A percentile compares a stretch with the other conserved stretches of the same genome.
phyloP scores from a whole-genome alignment of 2,888 invertebrate genomes.

The Ctenicera cuprea region DNA sequence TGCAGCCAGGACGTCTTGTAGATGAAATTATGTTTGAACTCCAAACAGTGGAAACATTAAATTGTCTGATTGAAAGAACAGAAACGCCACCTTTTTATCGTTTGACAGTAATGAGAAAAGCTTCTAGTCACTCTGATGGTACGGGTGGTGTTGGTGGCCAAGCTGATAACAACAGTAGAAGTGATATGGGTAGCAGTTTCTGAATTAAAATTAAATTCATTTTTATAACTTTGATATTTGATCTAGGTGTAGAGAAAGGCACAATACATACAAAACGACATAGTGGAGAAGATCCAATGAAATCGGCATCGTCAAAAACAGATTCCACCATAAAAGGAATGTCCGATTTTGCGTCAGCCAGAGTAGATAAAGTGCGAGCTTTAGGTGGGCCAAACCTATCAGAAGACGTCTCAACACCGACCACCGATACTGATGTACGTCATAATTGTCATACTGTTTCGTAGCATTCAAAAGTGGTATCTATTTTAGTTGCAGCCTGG shows the following conservation, averaged over 20 bases:
- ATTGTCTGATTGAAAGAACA: conserved; percentile 96
- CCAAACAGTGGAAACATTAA: conserved; percentile 96
- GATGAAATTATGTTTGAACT: conserved; percentile 98
- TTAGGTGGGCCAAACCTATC: conserved; percentile 76
- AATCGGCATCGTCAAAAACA: conserved; percentile 81
- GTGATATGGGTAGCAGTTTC: conserved; percentile 71
- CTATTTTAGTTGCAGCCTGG: conserved; percentile 57
- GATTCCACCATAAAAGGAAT: conserved; percentile 78
- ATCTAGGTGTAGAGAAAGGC: conserved; percentile 87
- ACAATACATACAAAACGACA: conserved; percentile 97
- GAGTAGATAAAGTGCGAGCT: conserved; percentile 79
- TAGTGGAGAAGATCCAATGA: conserved; percentile 91
- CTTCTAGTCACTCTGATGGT: conserved; percentile 88
- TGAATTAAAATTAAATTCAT: conserved; percentile 29
- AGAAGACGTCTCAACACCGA: conserved; percentile 73
- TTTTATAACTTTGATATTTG: conserved; percentile 6
- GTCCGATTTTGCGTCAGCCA: conserved; percentile 76
- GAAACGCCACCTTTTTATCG: conserved; percentile 99
- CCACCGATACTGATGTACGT: conserved; percentile 67
- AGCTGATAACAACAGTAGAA: conserved; percentile 72
- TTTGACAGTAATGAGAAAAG: conserved; percentile 92
- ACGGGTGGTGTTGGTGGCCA: conserved; percentile 73
- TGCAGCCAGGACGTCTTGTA: conserved; percentile 92
- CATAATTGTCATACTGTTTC: conserved; percentile 4
- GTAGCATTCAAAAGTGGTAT: neutral